phyloP scores from a whole-genome alignment of 2,797 vertebrate genomes.

The Protosalanx chinensis region DNA sequence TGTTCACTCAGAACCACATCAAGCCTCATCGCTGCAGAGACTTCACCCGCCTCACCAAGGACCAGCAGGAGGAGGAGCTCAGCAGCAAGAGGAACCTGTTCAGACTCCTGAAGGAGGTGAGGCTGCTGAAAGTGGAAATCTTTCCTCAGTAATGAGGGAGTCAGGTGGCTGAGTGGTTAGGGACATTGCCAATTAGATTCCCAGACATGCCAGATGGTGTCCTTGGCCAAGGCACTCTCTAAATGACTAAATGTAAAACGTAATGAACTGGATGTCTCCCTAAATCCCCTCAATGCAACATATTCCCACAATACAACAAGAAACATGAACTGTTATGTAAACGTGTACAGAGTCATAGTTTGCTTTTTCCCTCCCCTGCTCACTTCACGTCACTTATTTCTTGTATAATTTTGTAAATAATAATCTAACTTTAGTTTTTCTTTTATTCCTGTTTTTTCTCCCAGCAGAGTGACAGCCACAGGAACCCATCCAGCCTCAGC shows the following conservation, averaged over 20 bases:
- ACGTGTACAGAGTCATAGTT: neutral
- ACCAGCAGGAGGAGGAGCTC: conserved; percentile 80
- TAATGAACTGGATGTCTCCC: neutral
- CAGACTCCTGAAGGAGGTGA: conserved; percentile 65
- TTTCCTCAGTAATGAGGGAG: too few species aligned
- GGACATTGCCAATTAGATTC: too few species aligned
- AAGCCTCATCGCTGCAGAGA: conserved; percentile 89
- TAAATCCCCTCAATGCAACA: neutral
- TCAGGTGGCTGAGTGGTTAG: too few species aligned
- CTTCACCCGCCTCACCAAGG: conserved; percentile 78
- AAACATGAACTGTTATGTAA: neutral
- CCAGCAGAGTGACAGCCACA: conserved; percentile 62
- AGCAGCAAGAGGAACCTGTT: conserved; percentile 70
- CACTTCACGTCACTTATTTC: too few species aligned
- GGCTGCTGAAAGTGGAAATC: neutral
- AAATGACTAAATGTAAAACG: too few species aligned
- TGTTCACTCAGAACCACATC: conserved; percentile 79
- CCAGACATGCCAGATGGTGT: too few species aligned
- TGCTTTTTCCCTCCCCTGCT: too few species aligned
- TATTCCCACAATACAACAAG: neutral
- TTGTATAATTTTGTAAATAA: too few species aligned
- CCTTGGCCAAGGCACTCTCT: too few species aligned
- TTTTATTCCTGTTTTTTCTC: conserved; percentile 9
- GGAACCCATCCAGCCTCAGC: conserved; percentile 38
- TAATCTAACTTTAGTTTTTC: neutral